Evolutionary conservation across 2,113 vertebrate genomes (phyloP).

Genomic region (Anthoscopus minutus): DNA sequence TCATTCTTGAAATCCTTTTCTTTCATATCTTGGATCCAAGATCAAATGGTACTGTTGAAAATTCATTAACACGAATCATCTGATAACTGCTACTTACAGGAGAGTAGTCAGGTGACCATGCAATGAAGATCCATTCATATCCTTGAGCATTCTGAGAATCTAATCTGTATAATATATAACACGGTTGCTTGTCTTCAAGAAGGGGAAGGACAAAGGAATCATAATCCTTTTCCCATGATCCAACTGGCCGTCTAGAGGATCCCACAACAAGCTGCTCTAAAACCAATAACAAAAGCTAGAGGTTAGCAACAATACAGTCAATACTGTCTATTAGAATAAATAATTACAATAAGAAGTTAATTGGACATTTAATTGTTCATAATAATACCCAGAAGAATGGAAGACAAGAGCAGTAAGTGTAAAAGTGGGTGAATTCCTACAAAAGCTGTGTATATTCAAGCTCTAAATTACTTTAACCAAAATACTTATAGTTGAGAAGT

Average conservation of each 20-base stretch:
- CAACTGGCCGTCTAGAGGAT: conserved; percentile 70
- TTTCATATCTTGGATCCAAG: not conserved
- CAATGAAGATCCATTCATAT: conserved; percentile 94
- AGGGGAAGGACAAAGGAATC: conserved; percentile 84
- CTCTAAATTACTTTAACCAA: not conserved
- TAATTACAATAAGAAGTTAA: not conserved
- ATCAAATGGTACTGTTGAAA: not conserved
- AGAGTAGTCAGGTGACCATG: conserved; percentile 92
- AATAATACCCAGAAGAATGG: not conserved
- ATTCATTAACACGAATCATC: not conserved
- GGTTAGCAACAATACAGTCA: not conserved
- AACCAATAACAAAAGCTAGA: conserved; percentile 28
- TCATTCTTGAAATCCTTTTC: not conserved
- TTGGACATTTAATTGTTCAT: not conserved
- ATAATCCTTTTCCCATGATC: conserved; percentile 91
- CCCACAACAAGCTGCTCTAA: conserved; percentile 88
- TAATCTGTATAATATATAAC: conserved; percentile 90
- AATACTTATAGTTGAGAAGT: not conserved
- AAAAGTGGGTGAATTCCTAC: not conserved
- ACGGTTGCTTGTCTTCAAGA: conserved; percentile 86
- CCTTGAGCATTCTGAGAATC: conserved; percentile 95
- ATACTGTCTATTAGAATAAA: not conserved
- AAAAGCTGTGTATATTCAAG: not conserved
- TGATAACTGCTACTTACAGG: conserved; percentile 75
- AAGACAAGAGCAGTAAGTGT: not conserved